Percentiles rank a stretch among this genome's conserved stretches.
These are phyloP conservation scores for Scolopax bukidnonensis DNA, from an alignment of 2,797 vertebrate species.

Conservation along the genomic window DNA sequence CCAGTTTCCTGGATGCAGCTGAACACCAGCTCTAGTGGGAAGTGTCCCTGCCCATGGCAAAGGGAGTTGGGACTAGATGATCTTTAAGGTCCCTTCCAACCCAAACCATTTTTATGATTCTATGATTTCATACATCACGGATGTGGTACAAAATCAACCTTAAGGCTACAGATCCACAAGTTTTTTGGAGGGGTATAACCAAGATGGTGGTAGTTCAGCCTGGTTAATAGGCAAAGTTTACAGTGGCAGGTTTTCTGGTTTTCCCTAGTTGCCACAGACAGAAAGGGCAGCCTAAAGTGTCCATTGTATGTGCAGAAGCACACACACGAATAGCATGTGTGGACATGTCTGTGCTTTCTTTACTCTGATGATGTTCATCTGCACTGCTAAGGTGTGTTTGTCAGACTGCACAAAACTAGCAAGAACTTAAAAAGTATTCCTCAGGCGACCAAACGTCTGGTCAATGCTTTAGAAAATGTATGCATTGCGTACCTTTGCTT, in stretches of 20 bases:
- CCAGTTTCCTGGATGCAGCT: not conserved
- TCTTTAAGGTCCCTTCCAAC: not conserved
- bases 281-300: not conserved
- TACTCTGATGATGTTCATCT: not conserved
- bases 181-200: not conserved
- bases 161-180: rapidly evolving
- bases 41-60: not conserved
- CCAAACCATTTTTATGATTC: not conserved
- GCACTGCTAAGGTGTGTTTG: not conserved
- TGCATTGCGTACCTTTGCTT: not conserved
- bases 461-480: not conserved
- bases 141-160: not conserved
- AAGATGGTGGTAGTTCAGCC: not conserved
- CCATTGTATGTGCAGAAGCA: not conserved
- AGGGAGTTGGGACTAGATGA: not conserved
- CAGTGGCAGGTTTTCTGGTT: not conserved
- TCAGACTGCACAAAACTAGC: not conserved
- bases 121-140: not conserved
- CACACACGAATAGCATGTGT: not conserved
- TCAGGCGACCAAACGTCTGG: not conserved
- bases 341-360: not conserved
- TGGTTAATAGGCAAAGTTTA: not conserved
- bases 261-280: not conserved
- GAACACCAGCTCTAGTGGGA: not conserved
- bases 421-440: not conserved